Evolutionary conservation across 2,888 invertebrate genomes (phyloP).

Genomic region (Microctonus hyperodae): DNA sequence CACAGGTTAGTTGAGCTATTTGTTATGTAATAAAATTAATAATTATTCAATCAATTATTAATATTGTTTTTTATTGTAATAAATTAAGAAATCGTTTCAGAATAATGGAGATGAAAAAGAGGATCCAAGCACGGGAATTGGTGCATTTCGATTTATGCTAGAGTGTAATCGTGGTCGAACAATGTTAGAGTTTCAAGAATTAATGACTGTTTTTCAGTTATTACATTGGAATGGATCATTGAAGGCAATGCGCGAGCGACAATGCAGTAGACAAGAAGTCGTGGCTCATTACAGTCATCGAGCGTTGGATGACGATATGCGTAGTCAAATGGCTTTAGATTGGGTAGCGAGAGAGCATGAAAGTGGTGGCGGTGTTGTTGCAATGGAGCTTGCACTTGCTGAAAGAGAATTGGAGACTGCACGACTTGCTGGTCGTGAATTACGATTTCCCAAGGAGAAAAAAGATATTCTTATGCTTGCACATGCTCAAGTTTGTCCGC

Average conservation of each 20-base stretch:
- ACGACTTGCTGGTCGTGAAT: slow-evolving; percentile 85
- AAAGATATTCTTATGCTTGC: slow-evolving; percentile 92
- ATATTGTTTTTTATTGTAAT: background rate
- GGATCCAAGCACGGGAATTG: slow-evolving; percentile 78
- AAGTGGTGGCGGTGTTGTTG: slow-evolving; percentile 73
- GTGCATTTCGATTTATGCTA: slow-evolving; percentile 73
- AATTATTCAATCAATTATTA: background rate
- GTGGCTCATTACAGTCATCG: slow-evolving; percentile 94
- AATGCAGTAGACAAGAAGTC: slow-evolving; percentile 92
- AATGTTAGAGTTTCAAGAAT: slow-evolving; percentile 95
- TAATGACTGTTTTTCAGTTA: slow-evolving; percentile 97
- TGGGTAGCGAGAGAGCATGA: slow-evolving; percentile 88
- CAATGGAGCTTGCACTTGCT: slow-evolving; percentile 82
- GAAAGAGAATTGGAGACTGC: slow-evolving; percentile 88
- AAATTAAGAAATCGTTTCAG: slow-evolving; percentile 58
- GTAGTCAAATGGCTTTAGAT: slow-evolving; percentile 94
- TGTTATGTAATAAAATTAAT: background rate
- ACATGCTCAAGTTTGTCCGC: slow-evolving; percentile 75
- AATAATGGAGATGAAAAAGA: slow-evolving; percentile 66
- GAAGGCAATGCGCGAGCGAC: slow-evolving; percentile 93
- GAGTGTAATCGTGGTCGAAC: slow-evolving; percentile 76
- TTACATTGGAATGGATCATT: slow-evolving; percentile 97
- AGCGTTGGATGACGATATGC: slow-evolving; percentile 93
- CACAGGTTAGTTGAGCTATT: slow-evolving; percentile 35
- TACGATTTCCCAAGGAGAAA: slow-evolving; percentile 94